Evolutionary conservation across 2,797 vertebrate species (phyloP), one percentile per base, ranked within the genome.

Genomic region (Hyperoplus lanceolatus): DNA sequence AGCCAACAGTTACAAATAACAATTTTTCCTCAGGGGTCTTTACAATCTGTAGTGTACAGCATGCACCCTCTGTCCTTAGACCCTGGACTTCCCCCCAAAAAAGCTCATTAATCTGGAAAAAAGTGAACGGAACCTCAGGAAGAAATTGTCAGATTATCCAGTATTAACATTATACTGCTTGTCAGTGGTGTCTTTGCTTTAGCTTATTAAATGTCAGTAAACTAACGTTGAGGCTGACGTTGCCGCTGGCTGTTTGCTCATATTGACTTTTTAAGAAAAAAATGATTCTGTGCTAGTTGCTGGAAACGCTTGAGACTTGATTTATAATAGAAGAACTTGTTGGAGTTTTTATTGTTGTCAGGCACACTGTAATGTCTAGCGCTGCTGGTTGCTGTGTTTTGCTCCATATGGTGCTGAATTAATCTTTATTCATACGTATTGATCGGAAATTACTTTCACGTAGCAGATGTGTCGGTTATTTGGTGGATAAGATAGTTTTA

Each of bases 361-460:
- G 3, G 21, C 45, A 53, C 3, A 39, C 11, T 62, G 7, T 39
- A 48, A 48, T 16, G 21, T 56, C 14, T 29, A 21, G 11, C 54
- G 48, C 49, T 49, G 67, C 66, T n/a, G 46, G 50, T 53, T 75
- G 16, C 69, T 57, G 64, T 21, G 12, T 70, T 29, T 76, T 65
- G 55, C 59, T 65, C 55, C 45, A 56, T 76, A 60, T 54, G 21
- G 4, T 10, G 15, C 18, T 61, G 42, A 29, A 80, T 82, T 82
- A 70, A 80, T 75, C 36, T 54, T 6, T 38, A 18, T 62, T 41
- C 18, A 60, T 70, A 50, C 57, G 38, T 62, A 72, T 75, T 73
- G 64, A 80, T 75, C 56, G 36, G 42, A 68, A 63, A 72, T 79
- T 41, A 59, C 56, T 73, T 55, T 72, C 38, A 50, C 68, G 13